Conservation (phyloP, 2,888 invertebrate species). For the Saturnia pavonia region DNA sequence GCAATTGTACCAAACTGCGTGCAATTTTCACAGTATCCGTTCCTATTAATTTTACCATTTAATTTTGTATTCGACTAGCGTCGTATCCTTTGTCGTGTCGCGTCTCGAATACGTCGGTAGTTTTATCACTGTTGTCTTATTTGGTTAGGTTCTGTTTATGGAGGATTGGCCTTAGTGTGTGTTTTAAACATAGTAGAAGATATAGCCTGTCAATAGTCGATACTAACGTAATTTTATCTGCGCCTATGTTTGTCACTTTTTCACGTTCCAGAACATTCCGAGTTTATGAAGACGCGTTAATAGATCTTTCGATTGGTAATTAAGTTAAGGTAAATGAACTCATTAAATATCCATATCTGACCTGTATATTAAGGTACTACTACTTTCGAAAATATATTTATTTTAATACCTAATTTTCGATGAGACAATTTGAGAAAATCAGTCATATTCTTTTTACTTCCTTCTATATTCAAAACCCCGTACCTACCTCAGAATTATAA, state of each 20-base stretch:
- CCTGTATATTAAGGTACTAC: too few relatives aligned
- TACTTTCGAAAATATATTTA: background rate
- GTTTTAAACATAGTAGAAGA: background rate
- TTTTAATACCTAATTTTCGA: background rate
- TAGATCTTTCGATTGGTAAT: background rate
- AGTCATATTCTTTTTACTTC: background rate
- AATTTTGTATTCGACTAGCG: conserved; percentile 47
- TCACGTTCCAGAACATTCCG: background rate
- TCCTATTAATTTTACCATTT: conserved; percentile 44
- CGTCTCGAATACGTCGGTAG: conserved; percentile 42
- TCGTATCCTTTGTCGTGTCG: conserved; percentile 50
- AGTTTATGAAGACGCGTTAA: background rate
- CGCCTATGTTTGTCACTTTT: background rate
- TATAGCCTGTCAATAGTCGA: background rate
- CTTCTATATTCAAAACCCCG: too few relatives aligned
- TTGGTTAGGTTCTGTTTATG: conserved; percentile 8
- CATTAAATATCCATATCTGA: too few relatives aligned
- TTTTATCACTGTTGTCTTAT: conserved; percentile 14
- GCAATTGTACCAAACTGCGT: conserved; percentile 22
- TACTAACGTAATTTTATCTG: background rate
- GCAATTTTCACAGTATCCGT: conserved; percentile 40
- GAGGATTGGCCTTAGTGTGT: background rate
- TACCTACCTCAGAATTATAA: too few relatives aligned
- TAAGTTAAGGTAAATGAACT: too few relatives aligned
- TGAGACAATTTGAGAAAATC: background rate